Evolutionary conservation across 2,113 vertebrate species (phyloP), one percentile per base, ranked within the genome.

Genomic region (Bos javanicus): DNA sequence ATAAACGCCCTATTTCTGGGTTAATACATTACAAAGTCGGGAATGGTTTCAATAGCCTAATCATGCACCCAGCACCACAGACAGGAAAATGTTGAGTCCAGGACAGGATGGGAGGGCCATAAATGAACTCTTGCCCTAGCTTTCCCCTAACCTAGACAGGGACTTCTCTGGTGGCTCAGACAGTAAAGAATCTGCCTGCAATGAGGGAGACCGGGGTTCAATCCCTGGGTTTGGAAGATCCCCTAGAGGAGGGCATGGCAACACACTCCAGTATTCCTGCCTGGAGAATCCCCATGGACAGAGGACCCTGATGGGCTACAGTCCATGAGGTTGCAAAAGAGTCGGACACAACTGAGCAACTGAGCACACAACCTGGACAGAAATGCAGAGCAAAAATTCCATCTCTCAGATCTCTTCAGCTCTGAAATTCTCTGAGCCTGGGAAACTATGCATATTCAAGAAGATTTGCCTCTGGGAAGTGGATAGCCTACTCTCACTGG

Each of bases 1-100:
- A 89, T 56, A 98, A 98, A 97, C 57, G 71, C 23, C 67, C 87
- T 87, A 71, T 96, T 90, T 6, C 56, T 91, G 12, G 43, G 84
- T 90, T 80, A 48, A 46, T 67, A 36, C 95, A 74, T 82, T 81
- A 48, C 87, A 93, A 95, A 92, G 0, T 25, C 39, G 14, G 56
- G 84, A 98, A 86, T 64, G 80, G 84, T 64, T 86, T 82, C 76
- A 96, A 71, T 54, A 78, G 52, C 83, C 95, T 95, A 54, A 64
- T 95, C 62, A 91, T 57, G 19, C 1, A 17, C 46, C 46, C 13
- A 84, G 23, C 36, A n/a, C n/a, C 80, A 12, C 52, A 52, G 83
- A 93, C 28, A 83, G 54, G 76, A 89, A 95, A 52, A 46, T 1
- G 6, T 0, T 91, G 30, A 46, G 13, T 2, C 14, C 28, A 30